phyloP scores from a whole-genome alignment of 2,797 vertebrate genomes.

The Phoeniculus purpureus region DNA sequence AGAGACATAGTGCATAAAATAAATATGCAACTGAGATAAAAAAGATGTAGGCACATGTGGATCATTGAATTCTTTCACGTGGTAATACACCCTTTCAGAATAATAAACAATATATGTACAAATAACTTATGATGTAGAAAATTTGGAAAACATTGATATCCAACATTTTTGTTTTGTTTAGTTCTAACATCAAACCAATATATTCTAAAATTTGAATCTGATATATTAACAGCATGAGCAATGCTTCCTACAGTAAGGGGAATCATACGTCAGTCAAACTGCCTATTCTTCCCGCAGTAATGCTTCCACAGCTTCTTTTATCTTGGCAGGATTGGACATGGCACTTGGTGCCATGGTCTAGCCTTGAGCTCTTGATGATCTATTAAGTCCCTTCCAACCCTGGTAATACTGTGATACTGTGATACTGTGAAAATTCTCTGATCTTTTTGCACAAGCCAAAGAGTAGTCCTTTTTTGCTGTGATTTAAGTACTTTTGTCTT shows the following conservation, averaged over 20 bases:
- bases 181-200: neutral
- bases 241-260: neutral
- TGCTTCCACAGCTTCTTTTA: neutral
- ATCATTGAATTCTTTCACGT: conserved; percentile 43
- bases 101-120: neutral
- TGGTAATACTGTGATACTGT: too few species aligned
- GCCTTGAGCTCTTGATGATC: too few species aligned
- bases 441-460: neutral
- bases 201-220: neutral
- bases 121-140: neutral
- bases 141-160: neutral
- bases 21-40: conserved; percentile 13
- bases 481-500: neutral
- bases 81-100: neutral
- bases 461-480: neutral
- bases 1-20: neutral
- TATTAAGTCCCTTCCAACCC: too few species aligned
- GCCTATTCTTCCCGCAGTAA: neutral
- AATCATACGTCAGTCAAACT: too few species aligned
- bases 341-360: too few species aligned
- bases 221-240: neutral
- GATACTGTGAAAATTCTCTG: neutral
- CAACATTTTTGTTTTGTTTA: neutral
- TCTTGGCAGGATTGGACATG: too few species aligned
- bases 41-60: conserved; percentile 36